A percentile compares a stretch with the other conserved stretches of the same genome.
Conservation (phyloP, 2,888 invertebrate genomes). For the Macaria liturata region DNA sequence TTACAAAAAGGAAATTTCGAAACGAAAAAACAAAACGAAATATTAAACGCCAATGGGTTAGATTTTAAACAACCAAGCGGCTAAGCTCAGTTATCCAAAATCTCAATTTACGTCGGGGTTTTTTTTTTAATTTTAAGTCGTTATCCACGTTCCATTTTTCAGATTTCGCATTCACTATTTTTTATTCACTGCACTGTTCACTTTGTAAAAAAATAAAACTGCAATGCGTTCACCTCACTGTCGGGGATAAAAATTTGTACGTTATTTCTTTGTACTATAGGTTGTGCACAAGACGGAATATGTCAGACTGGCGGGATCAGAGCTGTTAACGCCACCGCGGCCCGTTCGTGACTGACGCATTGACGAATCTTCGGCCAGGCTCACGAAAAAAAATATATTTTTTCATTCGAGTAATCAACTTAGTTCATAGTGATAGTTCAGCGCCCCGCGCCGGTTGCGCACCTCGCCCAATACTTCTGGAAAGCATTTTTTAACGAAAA, state of each 20-base stretch:
- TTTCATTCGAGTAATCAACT: conserved; percentile 79
- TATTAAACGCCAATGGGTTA: conserved; percentile 43
- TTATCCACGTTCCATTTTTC: conserved; percentile 57
- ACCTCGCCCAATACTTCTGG: conserved; percentile 37
- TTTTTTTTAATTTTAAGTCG: conserved; percentile 47
- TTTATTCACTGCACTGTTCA: conserved; percentile 72
- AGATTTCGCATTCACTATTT: conserved; percentile 49
- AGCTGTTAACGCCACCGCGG: conserved; percentile 73
- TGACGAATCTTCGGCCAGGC: conserved; percentile 77
- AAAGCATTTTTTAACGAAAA: conserved; percentile 45
- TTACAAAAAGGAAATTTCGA: conserved; percentile 33
- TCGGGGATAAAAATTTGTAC: conserved; percentile 72
- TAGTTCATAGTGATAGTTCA: conserved; percentile 80
- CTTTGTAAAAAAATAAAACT: conserved; percentile 47
- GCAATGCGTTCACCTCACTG: conserved; percentile 70
- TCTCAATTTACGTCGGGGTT: conserved; percentile 57
- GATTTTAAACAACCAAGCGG: conserved; percentile 66
- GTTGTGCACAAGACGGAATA: conserved; percentile 76
- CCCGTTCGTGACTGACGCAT: conserved; percentile 77
- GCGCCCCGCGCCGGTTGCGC: conserved; percentile 57
- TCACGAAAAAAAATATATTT: conserved; percentile 78
- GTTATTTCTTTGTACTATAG: conserved; percentile 76
- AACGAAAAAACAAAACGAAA: neutral
- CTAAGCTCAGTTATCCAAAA: conserved; percentile 68
- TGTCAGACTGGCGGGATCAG: conserved; percentile 60